Percentiles rank a stretch among this genome's conserved stretches.
These are phyloP conservation scores for Diachrysia chrysitis DNA, from an alignment of 2,888 invertebrate genomes.

Conservation along the genomic window DNA sequence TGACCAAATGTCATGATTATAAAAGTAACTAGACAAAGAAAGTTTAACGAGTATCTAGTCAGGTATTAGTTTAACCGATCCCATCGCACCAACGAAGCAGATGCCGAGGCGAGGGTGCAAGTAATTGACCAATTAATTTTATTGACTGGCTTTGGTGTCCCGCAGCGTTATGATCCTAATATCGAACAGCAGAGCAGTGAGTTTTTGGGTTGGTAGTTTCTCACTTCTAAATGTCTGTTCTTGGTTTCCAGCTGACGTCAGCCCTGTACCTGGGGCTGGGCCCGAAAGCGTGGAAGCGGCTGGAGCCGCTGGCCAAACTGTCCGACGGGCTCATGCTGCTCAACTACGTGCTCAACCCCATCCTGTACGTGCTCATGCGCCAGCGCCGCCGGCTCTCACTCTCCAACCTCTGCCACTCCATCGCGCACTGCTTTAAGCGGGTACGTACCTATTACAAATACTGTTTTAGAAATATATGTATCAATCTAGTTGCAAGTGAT, in stretches of 20 bases:
- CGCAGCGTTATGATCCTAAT: slow-evolving; percentile 37
- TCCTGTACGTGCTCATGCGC: slow-evolving; percentile 94
- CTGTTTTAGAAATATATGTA: not conserved
- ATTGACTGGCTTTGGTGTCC: slow-evolving; percentile 52
- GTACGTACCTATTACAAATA: slow-evolving; percentile 52
- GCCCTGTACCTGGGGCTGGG: slow-evolving; percentile 86
- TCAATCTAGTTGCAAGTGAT: not conserved
- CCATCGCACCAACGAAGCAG: not conserved
- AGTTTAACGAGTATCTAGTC: not conserved
- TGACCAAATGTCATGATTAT: no score
- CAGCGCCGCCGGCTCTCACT: slow-evolving; percentile 70
- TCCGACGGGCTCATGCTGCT: slow-evolving; percentile 94
- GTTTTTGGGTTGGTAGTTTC: no score
- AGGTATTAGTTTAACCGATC: not conserved
- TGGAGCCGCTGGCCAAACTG: slow-evolving; percentile 81
- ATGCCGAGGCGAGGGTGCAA: not conserved
- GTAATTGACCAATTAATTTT: slow-evolving; percentile 57
- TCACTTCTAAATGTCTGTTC: not conserved
- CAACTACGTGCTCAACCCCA: slow-evolving; percentile 95
- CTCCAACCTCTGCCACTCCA: slow-evolving; percentile 70
- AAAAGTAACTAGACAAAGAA: not conserved
- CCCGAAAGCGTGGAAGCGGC: slow-evolving; percentile 66
- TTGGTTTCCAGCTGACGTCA: slow-evolving; percentile 80
- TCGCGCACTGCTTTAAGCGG: slow-evolving; percentile 81
- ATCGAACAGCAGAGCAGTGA: not conserved